Conservation (phyloP, 2,888 invertebrate genomes). For the Anthrax anthrax region DNA sequence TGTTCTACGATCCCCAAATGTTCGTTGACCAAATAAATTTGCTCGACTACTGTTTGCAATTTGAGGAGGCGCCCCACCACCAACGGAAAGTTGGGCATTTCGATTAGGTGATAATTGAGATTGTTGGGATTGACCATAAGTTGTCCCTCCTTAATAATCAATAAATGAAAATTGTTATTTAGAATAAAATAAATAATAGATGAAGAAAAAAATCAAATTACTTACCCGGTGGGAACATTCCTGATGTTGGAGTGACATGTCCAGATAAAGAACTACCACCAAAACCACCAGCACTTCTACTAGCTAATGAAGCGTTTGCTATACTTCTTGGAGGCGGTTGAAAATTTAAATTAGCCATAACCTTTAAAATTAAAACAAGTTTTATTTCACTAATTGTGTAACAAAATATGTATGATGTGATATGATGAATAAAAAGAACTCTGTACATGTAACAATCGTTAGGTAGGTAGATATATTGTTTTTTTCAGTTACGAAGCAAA, state of each 20-base stretch:
- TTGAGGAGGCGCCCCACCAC: constrained; percentile 41
- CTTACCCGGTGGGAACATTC: constrained; percentile 42
- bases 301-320: constrained; percentile 59
- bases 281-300: constrained; percentile 48
- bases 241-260: constrained; percentile 59
- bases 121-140: constrained; percentile 38
- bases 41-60: constrained; percentile 41
- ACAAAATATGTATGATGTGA: no score
- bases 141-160: constrained; percentile 28
- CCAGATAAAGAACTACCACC: constrained; percentile 53
- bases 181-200: not conserved
- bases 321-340: constrained; percentile 79
- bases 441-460: not conserved
- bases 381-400: not conserved
- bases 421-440: not conserved
- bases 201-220: not conserved
- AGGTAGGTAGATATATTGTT: not conserved
- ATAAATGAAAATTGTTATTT: not conserved
- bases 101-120: constrained; percentile 44
- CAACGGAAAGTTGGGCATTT: constrained; percentile 38
- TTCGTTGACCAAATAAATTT: constrained; percentile 64
- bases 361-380: constrained; percentile 36
- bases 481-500: no score
- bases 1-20: constrained; percentile 63
- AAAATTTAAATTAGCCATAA: constrained; percentile 90